Evolutionary conservation across 2,113 vertebrate species (phyloP).

Genomic region (Cheilinus undulatus): DNA sequence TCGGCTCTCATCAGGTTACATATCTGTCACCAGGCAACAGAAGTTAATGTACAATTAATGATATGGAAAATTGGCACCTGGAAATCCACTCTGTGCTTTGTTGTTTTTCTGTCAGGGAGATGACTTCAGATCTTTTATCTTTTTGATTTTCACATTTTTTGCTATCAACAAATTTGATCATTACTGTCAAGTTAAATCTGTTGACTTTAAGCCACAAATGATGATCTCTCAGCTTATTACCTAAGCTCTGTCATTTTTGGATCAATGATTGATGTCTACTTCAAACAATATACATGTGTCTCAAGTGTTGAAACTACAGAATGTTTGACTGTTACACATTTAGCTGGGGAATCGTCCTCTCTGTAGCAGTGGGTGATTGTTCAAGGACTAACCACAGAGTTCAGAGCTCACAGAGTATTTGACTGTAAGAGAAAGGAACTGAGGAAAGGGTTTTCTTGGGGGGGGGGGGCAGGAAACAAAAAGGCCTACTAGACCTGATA

Average conservation of each 20-base stretch:
- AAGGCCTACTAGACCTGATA: neutral
- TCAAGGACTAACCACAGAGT: slow-evolving; percentile 23
- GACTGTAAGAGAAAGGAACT: slow-evolving; percentile 12
- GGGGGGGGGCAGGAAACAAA: neutral
- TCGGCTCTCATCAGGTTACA: slow-evolving; percentile 53
- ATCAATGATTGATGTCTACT: no score
- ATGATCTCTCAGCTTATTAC: no score
- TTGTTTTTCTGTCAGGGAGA: slow-evolving; percentile 74
- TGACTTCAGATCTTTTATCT: slow-evolving; percentile 47
- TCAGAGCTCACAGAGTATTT: neutral
- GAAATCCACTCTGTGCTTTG: slow-evolving; percentile 70
- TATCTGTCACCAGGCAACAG: slow-evolving; percentile 82
- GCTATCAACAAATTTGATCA: slow-evolving; percentile 18
- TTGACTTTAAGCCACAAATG: no score
- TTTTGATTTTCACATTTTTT: slow-evolving; percentile 42
- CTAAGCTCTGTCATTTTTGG: no score
- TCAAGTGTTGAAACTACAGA: slow-evolving; percentile 8
- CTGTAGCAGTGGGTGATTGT: slow-evolving; percentile 14
- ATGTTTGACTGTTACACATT: neutral
- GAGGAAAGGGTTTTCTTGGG: neutral
- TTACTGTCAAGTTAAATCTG: no score
- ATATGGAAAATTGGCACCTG: slow-evolving; percentile 77
- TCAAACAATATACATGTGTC: no score
- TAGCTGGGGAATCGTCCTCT: neutral
- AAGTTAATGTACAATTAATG: slow-evolving; percentile 83